Evolutionary conservation across 2,888 invertebrate species (phyloP), one percentile per base, ranked within the genome.

Genomic region (Erpobdella octoculata): DNA sequence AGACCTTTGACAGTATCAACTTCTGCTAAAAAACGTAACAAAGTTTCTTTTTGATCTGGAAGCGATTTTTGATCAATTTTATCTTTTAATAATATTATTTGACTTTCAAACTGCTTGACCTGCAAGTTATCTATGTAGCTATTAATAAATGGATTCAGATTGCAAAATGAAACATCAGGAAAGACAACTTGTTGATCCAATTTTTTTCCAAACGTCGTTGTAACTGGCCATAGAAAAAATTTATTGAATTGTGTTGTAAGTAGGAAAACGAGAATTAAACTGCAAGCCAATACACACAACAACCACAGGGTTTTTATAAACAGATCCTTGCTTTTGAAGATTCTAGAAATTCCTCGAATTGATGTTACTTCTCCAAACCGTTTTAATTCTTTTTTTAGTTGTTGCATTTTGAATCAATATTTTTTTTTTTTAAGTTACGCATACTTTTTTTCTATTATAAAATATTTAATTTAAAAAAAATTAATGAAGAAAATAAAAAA

Each of bases 91-190:
- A n/a, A n/a, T n/a, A n/a, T n/a, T n/a, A n/a, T n/a, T n/a, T n/a
- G n/a, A n/a, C 9, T 5, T 61, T 3, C 15, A 61, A 33, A 6
- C 15, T 61, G 6, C 2, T 5, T 61, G 21, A 5, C 4, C 61
- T 33, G 12, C 25, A 61, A 21, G 12, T 5, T 31, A 1, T 1
- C n/a, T 62, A 1, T 62, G 58, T 53, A 0, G 21, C 31, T 28
- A 6, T 15, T n/a, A 21, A 33, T 25, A 41, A 70, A 21, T 31
- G 58, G 59, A 21, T 70, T 37, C 9, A 70, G 28, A 15, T n/a
- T 61, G 25, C 70, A 70, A 21, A 70, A 8, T 12, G 61, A 59
- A 36, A 70, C 59, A 12, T 70, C 70, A 15, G 70, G 70, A 21
- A 70, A 70, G 35, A 33, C 70, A 5, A 31, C n/a, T 6, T 62